Evolutionary conservation across 2,797 vertebrate genomes (phyloP).

Genomic region (Antrozous pallidus): DNA sequence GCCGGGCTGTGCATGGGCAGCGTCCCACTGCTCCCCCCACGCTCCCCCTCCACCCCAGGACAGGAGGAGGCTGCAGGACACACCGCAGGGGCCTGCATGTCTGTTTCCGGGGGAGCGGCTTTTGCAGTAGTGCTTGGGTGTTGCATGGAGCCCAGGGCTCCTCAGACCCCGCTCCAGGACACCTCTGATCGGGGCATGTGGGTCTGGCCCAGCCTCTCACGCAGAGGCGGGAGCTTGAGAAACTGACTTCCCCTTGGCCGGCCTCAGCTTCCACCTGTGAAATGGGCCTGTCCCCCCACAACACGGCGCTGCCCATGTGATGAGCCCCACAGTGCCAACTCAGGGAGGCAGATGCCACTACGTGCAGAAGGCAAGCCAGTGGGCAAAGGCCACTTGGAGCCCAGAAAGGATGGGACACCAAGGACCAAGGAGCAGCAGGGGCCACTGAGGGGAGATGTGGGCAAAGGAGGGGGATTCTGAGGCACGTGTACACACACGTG

Average conservation of each 20-base stretch:
- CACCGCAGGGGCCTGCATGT: no score
- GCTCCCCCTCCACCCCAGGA: neutral
- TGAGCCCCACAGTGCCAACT: neutral
- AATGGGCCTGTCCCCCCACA: neutral
- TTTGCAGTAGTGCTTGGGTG: no score
- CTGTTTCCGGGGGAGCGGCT: neutral
- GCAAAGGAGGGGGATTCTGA: neutral
- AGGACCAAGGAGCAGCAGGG: neutral
- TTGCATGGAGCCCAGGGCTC: no score
- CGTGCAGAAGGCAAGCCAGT: neutral
- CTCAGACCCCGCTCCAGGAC: neutral
- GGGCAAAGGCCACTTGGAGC: neutral
- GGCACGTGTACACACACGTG: neutral
- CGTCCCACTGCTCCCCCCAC: neutral
- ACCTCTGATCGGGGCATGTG: neutral
- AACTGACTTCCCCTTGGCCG: no score
- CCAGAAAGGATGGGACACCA: neutral
- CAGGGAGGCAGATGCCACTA: neutral
- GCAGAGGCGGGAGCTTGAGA: neutral
- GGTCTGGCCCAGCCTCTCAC: neutral
- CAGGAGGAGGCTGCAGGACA: accelerated
- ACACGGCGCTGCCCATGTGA: neutral
- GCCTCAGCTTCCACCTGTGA: neutral
- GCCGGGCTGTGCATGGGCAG: neutral
- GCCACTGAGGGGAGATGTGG: no score